Base-by-base conservation (phyloP, 2,888 invertebrate genomes). In the Xestia ashworthii region DNA sequence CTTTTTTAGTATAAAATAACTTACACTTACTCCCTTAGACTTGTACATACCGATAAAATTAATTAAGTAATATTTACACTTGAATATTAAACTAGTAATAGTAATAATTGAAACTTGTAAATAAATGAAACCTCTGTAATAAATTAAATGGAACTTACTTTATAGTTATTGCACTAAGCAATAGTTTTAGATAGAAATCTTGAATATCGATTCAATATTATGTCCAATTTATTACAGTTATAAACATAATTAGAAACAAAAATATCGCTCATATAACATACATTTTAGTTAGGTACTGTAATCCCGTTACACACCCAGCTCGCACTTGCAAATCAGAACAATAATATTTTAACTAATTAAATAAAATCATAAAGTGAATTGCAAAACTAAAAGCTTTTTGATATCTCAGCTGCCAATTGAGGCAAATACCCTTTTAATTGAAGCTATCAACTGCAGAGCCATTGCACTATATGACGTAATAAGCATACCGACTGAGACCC, bases 351-450 rank as follows among this genome's bases (percentile, higher is more conserved):
- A 32, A 65, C 32, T 69, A 74, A 82, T 84, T 68, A 80, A 74
- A 71, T 66, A 25, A 72, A 83, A 71, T 72, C 72, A 72, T 88
- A 77, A 83, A 82, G 14, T 48, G 55, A 75, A 74, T 78, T 76
- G 58, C 67, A 53, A 71, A 74, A 74, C 67, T 81, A 82, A 88
- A 88, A 79, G 80, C 76, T 78, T 87, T 83, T 81, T 80, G 69
- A 78, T 78, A 80, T 77, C 55, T 68, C 71, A 72, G 78, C 79
- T 64, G 53, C 60, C 70, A 19, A 66, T 71, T 80, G 67, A 74
- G 44, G 75, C 69, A 80, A 85, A 81, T 78, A 78, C 71, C 76
- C 80, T 74, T 81, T 81, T 84, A 82, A 88, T 88, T 81, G 66
- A 80, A 78, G 72, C 65, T 70, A 80, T 83, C 72, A 81, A 73